phyloP scores from a whole-genome alignment of 2,113 vertebrate species.

The Colius striatus region DNA sequence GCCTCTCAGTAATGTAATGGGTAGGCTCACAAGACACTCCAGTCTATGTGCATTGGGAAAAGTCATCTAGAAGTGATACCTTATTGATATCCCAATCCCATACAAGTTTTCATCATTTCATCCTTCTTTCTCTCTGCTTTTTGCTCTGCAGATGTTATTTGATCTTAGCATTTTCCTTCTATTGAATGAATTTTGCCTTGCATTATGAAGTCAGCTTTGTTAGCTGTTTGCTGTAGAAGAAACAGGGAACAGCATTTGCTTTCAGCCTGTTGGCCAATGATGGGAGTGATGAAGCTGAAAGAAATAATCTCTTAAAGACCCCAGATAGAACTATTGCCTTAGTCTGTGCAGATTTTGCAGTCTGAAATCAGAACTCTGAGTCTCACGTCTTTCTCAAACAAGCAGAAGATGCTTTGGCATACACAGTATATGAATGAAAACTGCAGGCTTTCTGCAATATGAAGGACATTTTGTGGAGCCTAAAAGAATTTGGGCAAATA shows the following conservation, averaged over 20 bases:
- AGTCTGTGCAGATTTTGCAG: neutral
- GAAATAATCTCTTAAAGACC: accelerated
- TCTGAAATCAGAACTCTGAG: neutral
- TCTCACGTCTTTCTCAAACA: neutral
- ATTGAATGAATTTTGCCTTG: neutral
- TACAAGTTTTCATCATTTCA: accelerated
- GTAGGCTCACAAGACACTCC: accelerated
- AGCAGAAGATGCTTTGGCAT: neutral
- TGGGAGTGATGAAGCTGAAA: neutral
- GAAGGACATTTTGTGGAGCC: neutral
- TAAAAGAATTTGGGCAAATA: neutral
- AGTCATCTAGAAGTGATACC: neutral
- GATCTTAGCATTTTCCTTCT: neutral
- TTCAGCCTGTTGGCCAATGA: accelerated
- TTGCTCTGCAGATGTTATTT: neutral
- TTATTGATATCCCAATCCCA: accelerated
- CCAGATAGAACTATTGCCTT: neutral
- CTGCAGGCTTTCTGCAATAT: neutral
- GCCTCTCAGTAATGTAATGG: neutral
- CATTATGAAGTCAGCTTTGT: neutral
- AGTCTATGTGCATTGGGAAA: accelerated
- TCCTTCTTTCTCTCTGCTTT: neutral
- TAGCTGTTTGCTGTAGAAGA: neutral
- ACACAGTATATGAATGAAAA: accelerated
- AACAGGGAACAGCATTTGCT: neutral